Base-by-base conservation (phyloP, 2,888 invertebrate genomes). In the Beris morrisii region DNA sequence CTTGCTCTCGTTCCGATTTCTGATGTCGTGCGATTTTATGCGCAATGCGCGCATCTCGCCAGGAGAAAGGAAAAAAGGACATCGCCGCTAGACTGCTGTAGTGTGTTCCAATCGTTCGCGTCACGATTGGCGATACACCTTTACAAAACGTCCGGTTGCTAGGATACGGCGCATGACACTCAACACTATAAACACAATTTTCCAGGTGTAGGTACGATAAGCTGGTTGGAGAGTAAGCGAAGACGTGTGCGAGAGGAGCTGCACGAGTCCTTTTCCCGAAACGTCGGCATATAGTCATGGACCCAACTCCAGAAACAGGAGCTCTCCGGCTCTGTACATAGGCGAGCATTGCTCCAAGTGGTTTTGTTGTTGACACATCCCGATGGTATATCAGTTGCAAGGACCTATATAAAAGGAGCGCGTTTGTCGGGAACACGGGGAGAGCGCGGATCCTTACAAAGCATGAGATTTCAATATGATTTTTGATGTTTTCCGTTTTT, bases 391-490 rank as follows among this genome's bases (percentile, higher is more conserved):
- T 13, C 15, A 48, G 54, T 45, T 53, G 9, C 64, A 22, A 22
- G 28, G n/a, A 6, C 44, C 54, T 45, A 54, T 54, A 44, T 38
- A 45, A 28, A 32, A 5, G 22, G 9, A 63, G 12, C 32, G 15
- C 45, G 15, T 61, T 43, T 32, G 32, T 38, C 38, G 38, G 32
- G 15, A 43, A 52, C 61, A 15, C 22, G 61, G 43, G 9, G 38
- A 38, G 38, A 52, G 38, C 38, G 38, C 43, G 32, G 61, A 61
- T 45, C n/a, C 64, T 50, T 45, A 30, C 6, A 45, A 54, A 64
- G 64, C n/a, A 64, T 45, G 54, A 54, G 64, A 64, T 64, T 64
- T 64, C 64, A 64, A 64, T 64, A 64, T 64, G 64, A 64, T 64
- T 64, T 64, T 54, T 54, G 64, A 64, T 64, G 54, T 38, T 64